A percentile compares a stretch with the other conserved stretches of the same genome.
Conservation (phyloP, 1,140 invertebrate genomes). For the Philotrypesis tridentata region DNA sequence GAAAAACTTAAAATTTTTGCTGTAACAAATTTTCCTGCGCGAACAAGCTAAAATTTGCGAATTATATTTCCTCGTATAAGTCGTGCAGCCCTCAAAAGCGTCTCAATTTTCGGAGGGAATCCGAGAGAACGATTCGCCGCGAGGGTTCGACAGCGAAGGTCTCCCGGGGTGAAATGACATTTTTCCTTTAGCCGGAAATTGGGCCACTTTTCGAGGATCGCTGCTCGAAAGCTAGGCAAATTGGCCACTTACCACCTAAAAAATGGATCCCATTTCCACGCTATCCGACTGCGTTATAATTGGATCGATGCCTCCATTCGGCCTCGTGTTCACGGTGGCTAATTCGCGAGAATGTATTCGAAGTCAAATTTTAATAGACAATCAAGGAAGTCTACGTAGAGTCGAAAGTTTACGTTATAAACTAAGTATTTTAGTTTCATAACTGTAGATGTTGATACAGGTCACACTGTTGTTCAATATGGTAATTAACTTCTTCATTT, state of each 20-base stretch:
- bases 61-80: too few species aligned
- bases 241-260: constrained; percentile 1
- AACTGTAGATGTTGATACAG: too few species aligned
- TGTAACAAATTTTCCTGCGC: too few species aligned
- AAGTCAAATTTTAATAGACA: background rate
- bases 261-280: constrained; percentile 8
- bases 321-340: background rate
- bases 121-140: background rate
- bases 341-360: background rate
- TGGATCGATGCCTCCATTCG: background rate
- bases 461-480: too few species aligned
- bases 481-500: background rate
- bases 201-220: constrained; percentile 16
- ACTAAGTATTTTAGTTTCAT: too few species aligned
- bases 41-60: too few species aligned
- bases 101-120: too few species aligned
- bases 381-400: background rate
- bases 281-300: background rate
- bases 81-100: too few species aligned
- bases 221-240: constrained; percentile 4
- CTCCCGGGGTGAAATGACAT: background rate
- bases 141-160: background rate
- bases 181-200: constrained; percentile 31
- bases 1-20: too few species aligned
- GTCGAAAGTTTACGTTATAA: too few species aligned